A percentile compares a stretch with the other conserved stretches of the same genome.
Conservation (phyloP, 2,113 vertebrate species). For the Cebidichthys violaceus region DNA sequence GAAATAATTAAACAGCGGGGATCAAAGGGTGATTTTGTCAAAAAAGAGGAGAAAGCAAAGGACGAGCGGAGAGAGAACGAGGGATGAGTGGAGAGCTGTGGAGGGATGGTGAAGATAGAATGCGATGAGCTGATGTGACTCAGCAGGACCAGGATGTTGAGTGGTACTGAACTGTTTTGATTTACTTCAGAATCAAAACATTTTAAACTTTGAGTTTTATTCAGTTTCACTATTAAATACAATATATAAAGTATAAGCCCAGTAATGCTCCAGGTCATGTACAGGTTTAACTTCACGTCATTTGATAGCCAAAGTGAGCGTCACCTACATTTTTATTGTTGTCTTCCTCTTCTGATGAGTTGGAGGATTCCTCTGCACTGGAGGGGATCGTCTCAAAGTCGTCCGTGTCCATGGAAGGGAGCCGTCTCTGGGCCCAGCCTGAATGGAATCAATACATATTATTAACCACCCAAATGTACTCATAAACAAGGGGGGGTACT, state of each 20-base stretch:
- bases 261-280: background rate
- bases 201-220: background rate
- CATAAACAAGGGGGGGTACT: background rate
- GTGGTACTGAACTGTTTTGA: background rate
- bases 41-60: constrained; percentile 22
- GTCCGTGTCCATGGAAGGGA: constrained; percentile 88
- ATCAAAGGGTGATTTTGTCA: constrained; percentile 32
- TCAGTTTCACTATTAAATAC: background rate
- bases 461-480: constrained; percentile 9
- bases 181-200: background rate
- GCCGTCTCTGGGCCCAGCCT: constrained; percentile 88
- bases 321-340: constrained; percentile 85
- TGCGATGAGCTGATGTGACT: constrained; percentile 20
- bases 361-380: constrained; percentile 91
- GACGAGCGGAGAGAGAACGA: constrained; percentile 27
- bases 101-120: constrained; percentile 17
- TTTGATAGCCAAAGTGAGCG: constrained; percentile 62
- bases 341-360: constrained; percentile 91
- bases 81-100: constrained; percentile 28
- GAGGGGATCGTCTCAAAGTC: constrained; percentile 93
- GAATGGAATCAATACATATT: constrained; percentile 20
- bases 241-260: background rate
- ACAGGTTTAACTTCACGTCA: constrained; percentile 65
- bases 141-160: background rate
- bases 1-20: constrained; percentile 67